These are phyloP conservation scores for Pithys albifrons DNA, from an alignment of 2,113 vertebrate genomes.

Conservation along the genomic window DNA sequence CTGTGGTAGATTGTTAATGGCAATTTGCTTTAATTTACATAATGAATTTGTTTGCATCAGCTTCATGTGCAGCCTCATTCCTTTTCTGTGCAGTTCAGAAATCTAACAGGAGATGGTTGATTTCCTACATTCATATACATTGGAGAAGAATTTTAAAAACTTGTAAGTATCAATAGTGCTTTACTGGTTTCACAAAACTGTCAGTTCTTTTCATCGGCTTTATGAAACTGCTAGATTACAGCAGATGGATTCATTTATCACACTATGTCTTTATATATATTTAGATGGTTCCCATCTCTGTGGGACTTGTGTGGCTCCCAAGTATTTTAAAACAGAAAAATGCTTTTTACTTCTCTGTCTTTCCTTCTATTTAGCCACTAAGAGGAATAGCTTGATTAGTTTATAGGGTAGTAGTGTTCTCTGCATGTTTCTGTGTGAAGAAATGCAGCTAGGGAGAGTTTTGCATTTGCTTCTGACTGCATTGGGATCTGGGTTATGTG, in stretches of 20 bases:
- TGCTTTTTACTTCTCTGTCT: slow-evolving; percentile 3
- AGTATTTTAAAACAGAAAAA: slow-evolving; percentile 45
- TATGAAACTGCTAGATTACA: slow-evolving; percentile 13
- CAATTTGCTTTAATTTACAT: not conserved
- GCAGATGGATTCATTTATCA: slow-evolving; percentile 40
- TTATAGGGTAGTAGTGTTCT: not conserved
- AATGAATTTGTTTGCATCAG: not conserved
- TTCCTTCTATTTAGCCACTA: not conserved
- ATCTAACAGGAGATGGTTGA: not conserved
- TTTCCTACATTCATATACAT: not conserved
- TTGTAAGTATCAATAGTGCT: not conserved
- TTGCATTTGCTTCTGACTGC: not conserved
- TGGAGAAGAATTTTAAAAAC: not conserved
- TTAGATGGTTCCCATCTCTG: slow-evolving; percentile 12
- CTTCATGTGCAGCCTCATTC: not conserved
- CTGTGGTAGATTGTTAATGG: not conserved
- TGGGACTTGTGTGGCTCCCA: not conserved
- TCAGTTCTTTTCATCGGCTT: not conserved
- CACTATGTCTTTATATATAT: not conserved
- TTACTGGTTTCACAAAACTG: slow-evolving; percentile 1
- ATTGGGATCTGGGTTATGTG: not conserved
- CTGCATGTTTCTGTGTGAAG: not conserved
- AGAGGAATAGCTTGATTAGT: not conserved
- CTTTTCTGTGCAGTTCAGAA: not conserved
- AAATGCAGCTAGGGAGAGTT: not conserved